These are phyloP conservation scores for Temnothorax ravouxi DNA, from an alignment of 2,888 invertebrate species.

Conservation along the genomic window DNA sequence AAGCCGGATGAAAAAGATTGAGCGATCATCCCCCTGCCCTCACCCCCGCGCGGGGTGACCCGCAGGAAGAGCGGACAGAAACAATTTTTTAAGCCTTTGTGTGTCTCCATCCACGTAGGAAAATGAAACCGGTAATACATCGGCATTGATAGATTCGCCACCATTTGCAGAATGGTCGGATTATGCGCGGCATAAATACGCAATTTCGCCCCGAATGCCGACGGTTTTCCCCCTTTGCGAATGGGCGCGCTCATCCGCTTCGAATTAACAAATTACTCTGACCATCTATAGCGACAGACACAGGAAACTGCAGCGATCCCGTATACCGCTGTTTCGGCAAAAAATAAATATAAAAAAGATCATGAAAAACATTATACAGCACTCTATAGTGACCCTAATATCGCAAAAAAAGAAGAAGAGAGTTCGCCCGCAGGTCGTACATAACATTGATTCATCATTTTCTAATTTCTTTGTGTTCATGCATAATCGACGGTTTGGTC, in stretches of 20 bases:
- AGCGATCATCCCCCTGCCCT: conserved; percentile 77
- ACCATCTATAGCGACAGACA: conserved; percentile 66
- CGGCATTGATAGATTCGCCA: conserved; percentile 84
- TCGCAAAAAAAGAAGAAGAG: conserved; percentile 25
- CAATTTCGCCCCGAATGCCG: conserved; percentile 82
- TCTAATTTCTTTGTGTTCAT: conserved; percentile 25
- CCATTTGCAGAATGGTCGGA: conserved; percentile 84
- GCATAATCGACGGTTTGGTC: neutral
- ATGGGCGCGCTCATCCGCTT: conserved; percentile 72
- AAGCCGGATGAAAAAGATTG: conserved; percentile 80
- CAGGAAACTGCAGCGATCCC: conserved; percentile 60
- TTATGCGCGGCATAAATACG: conserved; percentile 86
- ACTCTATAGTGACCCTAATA: neutral
- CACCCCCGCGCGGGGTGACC: conserved; percentile 37
- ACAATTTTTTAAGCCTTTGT: conserved; percentile 82
- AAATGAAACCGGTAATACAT: conserved; percentile 84
- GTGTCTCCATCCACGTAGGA: conserved; percentile 82
- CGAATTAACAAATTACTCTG: conserved; percentile 78
- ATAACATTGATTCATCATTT: conserved; percentile 31
- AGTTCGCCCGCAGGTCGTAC: conserved; percentile 19
- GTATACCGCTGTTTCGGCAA: conserved; percentile 44
- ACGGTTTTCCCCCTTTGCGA: conserved; percentile 67
- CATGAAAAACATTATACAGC: conserved; percentile 23
- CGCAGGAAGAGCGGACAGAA: conserved; percentile 73
- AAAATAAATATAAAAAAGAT: conserved; percentile 18